A percentile compares a stretch with the other conserved stretches of the same genome.
Evolutionary conservation across 2,888 invertebrate genomes (phyloP).

Genomic region (Drosophila atroscutellata): DNA sequence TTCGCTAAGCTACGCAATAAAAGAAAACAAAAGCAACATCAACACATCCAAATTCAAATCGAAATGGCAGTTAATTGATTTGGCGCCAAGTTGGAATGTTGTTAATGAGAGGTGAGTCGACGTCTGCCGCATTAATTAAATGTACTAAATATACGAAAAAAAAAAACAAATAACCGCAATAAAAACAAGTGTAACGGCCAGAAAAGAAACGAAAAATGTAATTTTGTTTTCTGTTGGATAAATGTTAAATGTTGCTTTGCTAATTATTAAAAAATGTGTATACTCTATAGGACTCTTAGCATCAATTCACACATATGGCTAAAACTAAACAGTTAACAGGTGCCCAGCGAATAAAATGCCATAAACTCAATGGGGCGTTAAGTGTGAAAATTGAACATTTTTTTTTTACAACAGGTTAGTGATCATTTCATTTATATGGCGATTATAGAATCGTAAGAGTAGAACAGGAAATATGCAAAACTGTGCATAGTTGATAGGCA

Average conservation of each 20-base stretch:
- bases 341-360: background rate
- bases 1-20: constrained; percentile 40
- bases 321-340: constrained; percentile 3
- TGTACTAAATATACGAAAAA: constrained; percentile 68
- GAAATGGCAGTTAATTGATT: constrained; percentile 67
- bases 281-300: constrained; percentile 5
- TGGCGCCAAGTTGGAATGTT: constrained; percentile 70
- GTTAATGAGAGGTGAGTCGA: constrained; percentile 62
- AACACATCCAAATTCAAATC: constrained; percentile 37
- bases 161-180: constrained; percentile 1
- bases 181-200: constrained; percentile 11
- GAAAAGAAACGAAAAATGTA: background rate
- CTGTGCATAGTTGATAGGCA: background rate
- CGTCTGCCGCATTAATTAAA: constrained; percentile 64
- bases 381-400: constrained; percentile 18
- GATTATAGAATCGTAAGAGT: background rate
- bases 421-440: background rate
- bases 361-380: constrained; percentile 18
- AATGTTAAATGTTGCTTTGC: constrained; percentile 1
- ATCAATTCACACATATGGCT: constrained; percentile 33
- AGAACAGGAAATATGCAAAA: constrained; percentile 12
- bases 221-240: background rate
- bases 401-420: background rate
- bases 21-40: constrained; percentile 17
- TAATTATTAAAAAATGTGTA: background rate